Percentiles rank a stretch among this genome's conserved stretches.
Conservation (phyloP, 2,113 vertebrate genomes). For the Pteronura brasiliensis region DNA sequence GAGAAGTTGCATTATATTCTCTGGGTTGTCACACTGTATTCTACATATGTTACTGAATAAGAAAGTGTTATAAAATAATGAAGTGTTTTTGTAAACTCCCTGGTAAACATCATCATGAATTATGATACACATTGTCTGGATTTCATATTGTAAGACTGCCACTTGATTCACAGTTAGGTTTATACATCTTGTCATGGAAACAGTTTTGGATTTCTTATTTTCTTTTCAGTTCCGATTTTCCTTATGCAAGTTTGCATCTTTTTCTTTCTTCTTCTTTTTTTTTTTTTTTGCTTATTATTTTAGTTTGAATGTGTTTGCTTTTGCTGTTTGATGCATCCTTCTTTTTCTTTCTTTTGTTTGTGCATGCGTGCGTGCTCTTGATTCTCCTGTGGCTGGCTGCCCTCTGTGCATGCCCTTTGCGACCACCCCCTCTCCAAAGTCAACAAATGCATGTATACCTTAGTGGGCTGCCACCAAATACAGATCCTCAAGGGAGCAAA, state of each 20-base stretch:
- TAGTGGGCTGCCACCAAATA: conserved; percentile 87
- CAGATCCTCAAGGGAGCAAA: conserved; percentile 86
- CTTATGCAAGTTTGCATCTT: conserved; percentile 80
- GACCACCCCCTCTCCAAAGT: conserved; percentile 89
- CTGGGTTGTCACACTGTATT: conserved; percentile 74
- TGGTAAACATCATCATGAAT: conserved; percentile 84
- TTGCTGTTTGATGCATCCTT: conserved; percentile 85
- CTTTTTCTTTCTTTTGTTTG: conserved; percentile 85
- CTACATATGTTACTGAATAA: conserved; percentile 81
- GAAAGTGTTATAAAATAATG: conserved; percentile 84
- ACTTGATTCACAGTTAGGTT: conserved; percentile 83
- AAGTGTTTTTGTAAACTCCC: conserved; percentile 82
- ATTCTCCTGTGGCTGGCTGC: conserved; percentile 85
- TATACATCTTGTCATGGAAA: conserved; percentile 86
- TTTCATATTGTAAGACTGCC: conserved; percentile 85
- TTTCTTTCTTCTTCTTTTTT: conserved; percentile 81
- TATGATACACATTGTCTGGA: conserved; percentile 83
- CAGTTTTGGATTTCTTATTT: conserved; percentile 83
- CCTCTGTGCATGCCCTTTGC: conserved; percentile 85
- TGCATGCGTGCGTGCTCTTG: conserved; percentile 58
- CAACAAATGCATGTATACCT: conserved; percentile 88
- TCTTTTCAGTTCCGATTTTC: conserved; percentile 85
- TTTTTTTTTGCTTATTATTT: conserved; percentile 83
- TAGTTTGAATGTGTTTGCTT: conserved; percentile 80
- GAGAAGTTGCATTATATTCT: conserved; percentile 78